These are phyloP conservation scores for Montipora sp. DNA, from an alignment of 64 coral and sea anemone species.

Conservation along the genomic window DNA sequence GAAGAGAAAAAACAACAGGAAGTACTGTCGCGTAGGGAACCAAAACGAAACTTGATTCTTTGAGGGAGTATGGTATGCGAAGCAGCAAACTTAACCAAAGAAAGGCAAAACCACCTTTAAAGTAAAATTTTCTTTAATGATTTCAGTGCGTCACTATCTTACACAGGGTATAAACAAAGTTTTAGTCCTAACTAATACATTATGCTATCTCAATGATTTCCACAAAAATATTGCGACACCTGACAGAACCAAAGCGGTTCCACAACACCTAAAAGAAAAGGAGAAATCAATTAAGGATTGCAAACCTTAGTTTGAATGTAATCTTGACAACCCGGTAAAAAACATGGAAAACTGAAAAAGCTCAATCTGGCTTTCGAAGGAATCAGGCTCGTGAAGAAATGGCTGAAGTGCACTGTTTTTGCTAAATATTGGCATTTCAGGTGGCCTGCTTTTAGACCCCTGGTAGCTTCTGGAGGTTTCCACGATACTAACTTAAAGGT, in stretches of 20 bases:
- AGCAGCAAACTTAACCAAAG: not conserved
- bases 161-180: not conserved
- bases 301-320: not conserved
- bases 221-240: conserved; percentile 32
- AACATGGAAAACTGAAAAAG: not conserved
- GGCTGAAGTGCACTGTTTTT: too few species aligned
- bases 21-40: too few species aligned
- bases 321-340: not conserved
- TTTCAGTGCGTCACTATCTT: not conserved
- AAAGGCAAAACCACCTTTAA: not conserved
- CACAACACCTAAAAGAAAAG: conserved; percentile 27
- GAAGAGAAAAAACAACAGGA: too few species aligned
- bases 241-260: conserved; percentile 25
- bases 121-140: not conserved
- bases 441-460: too few species aligned
- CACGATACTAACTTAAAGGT: too few species aligned
- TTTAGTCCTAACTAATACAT: not conserved
- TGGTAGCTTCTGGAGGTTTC: too few species aligned
- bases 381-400: not conserved
- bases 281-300: not conserved
- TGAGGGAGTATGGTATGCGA: too few species aligned
- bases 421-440: too few species aligned
- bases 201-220: conserved; percentile 20
- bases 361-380: not conserved
- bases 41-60: too few species aligned